These are phyloP conservation scores for Eristalinus aeneus DNA, from an alignment of 2,888 invertebrate species.

Conservation along the genomic window DNA sequence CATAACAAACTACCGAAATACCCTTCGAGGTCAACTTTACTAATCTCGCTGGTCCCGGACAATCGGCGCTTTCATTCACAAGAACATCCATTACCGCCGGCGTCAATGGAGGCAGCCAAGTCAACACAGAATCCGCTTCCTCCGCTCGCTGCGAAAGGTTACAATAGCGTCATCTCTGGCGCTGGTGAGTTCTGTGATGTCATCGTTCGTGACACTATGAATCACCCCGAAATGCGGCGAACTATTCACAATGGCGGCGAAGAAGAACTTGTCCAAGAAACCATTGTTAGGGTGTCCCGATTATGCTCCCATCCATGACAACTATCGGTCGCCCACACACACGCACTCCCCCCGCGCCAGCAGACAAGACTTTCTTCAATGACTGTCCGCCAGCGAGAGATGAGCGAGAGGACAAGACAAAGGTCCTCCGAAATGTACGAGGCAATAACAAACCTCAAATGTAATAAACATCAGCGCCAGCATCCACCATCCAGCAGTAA, in stretches of 20 bases:
- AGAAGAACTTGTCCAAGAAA: conserved; percentile 22
- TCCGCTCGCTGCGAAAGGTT: conserved; percentile 27
- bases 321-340: conserved; percentile 63
- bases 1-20: conserved; percentile 17
- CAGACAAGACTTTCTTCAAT: conserved; percentile 42
- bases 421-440: conserved; percentile 38
- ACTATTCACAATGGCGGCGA: background rate
- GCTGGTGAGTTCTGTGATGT: conserved; percentile 49
- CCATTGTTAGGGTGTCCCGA: conserved; percentile 54
- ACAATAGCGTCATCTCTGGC: conserved; percentile 62
- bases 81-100: conserved; percentile 56
- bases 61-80: conserved; percentile 61
- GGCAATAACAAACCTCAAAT: conserved; percentile 57
- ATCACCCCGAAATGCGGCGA: conserved; percentile 38
- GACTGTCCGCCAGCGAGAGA: conserved; percentile 15
- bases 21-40: conserved; percentile 55
- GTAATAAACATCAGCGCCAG: conserved; percentile 4
- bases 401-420: conserved; percentile 20
- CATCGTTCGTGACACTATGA: conserved; percentile 51
- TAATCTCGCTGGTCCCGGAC: conserved; percentile 54
- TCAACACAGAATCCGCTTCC: conserved; percentile 18
- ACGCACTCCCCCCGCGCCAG: background rate
- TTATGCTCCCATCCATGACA: conserved; percentile 47
- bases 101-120: conserved; percentile 57
- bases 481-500: conserved; percentile 7